phyloP scores from a whole-genome alignment of 2,113 vertebrate genomes.

The Barbus barbus region DNA sequence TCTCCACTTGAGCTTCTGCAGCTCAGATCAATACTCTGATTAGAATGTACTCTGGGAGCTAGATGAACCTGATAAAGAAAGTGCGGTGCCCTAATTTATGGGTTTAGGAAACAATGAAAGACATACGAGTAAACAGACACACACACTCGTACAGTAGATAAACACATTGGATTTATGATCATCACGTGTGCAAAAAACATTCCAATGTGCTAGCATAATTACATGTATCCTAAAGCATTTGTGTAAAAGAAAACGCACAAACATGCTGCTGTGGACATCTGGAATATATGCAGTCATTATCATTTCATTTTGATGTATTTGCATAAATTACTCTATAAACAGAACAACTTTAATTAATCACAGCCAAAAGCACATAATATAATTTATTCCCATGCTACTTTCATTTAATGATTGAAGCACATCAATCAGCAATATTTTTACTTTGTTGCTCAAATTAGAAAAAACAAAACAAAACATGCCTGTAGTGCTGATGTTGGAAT shows the following conservation, averaged over 20 bases:
- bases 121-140: background rate
- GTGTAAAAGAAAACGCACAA: background rate
- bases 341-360: background rate
- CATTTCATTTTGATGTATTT: background rate
- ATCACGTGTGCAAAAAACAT: background rate
- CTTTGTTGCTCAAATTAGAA: background rate
- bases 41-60: slow-evolving; percentile 63
- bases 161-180: background rate
- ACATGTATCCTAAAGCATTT: background rate
- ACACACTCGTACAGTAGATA: background rate
- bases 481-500: background rate
- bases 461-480: background rate
- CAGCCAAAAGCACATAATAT: background rate
- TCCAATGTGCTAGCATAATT: background rate
- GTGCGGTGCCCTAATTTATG: slow-evolving; percentile 66
- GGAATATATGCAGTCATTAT: background rate
- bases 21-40: slow-evolving; percentile 75
- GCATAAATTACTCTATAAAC: background rate
- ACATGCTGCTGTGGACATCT: background rate
- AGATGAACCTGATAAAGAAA: slow-evolving; percentile 69
- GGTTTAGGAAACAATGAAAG: slow-evolving; percentile 54
- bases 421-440: background rate
- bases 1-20: slow-evolving; percentile 64
- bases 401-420: background rate
- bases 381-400: background rate